A percentile compares a stretch with the other conserved stretches of the same genome.
Conservation (phyloP, 2,797 vertebrate species). For the Otus scops region DNA sequence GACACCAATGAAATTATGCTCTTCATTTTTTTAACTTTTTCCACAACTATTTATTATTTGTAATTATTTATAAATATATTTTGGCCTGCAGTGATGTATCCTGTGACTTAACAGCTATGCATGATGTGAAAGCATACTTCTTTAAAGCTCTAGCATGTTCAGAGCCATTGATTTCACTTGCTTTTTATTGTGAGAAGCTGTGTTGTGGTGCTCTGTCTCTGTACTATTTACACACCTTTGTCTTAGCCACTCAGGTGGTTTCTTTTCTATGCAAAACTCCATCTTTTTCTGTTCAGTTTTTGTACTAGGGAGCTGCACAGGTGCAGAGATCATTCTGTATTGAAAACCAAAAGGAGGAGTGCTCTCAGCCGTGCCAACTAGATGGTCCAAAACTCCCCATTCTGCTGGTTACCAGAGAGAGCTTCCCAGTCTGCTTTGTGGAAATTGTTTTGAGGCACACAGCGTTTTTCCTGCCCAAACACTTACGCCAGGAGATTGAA, state of each 20-base stretch:
- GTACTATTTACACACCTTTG: not conserved
- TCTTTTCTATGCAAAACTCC: not conserved
- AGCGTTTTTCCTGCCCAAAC: not conserved
- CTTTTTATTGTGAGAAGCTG: not conserved
- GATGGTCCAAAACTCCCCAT: not conserved
- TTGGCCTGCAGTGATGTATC: not conserved
- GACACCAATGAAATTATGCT: not conserved
- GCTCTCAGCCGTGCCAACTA: not conserved
- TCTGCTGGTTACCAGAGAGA: not conserved
- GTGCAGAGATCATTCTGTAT: not conserved
- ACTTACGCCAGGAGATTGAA: not conserved
- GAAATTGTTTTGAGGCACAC: not conserved
- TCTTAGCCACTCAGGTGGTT: not conserved
- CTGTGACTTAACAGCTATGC: not conserved
- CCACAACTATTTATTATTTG: not conserved
- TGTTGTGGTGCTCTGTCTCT: not conserved
- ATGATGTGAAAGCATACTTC: not conserved
- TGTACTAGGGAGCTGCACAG: not conserved
- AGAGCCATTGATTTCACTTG: not conserved
- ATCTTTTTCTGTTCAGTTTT: not conserved
- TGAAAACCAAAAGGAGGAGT: not conserved
- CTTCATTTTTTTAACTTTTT: not conserved
- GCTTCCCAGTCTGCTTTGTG: not conserved
- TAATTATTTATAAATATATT: not conserved
- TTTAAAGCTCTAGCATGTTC: not conserved